Conservation (phyloP, 2,797 vertebrate genomes). For the Pygocentrus nattereri region DNA sequence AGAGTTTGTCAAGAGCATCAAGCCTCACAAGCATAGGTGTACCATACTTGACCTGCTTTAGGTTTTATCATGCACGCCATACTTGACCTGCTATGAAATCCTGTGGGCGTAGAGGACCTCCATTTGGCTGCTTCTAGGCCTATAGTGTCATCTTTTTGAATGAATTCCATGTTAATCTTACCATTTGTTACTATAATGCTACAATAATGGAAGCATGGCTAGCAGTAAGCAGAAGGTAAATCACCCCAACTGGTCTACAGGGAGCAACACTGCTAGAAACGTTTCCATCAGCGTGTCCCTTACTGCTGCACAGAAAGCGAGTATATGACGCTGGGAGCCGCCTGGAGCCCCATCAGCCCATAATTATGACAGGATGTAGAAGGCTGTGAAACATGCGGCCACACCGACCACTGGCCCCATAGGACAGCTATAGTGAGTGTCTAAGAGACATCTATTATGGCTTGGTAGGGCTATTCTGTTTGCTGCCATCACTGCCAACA, state of each 20-base stretch:
- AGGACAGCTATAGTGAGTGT: neutral
- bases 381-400: constrained; percentile 40
- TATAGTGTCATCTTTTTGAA: constrained; percentile 15
- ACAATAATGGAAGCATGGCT: constrained; percentile 49
- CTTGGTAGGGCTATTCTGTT: neutral
- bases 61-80: no score
- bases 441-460: neutral
- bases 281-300: constrained; percentile 25
- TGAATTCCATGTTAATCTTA: constrained; percentile 63
- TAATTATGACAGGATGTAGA: constrained; percentile 45
- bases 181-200: constrained; percentile 51
- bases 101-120: neutral
- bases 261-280: constrained; percentile 30
- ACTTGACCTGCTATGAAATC: neutral
- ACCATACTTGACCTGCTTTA: no score
- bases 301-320: constrained; percentile 29
- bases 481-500: neutral
- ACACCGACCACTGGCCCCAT: constrained; percentile 18
- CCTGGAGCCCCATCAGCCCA: constrained; percentile 8
- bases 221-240: constrained; percentile 32
- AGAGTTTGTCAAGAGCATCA: neutral
- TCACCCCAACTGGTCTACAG: constrained; percentile 27
- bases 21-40: neutral
- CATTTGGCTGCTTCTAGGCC: neutral
- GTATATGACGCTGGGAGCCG: neutral